Conservation (phyloP, 2,797 vertebrate species). For the Liasis olivaceus region DNA sequence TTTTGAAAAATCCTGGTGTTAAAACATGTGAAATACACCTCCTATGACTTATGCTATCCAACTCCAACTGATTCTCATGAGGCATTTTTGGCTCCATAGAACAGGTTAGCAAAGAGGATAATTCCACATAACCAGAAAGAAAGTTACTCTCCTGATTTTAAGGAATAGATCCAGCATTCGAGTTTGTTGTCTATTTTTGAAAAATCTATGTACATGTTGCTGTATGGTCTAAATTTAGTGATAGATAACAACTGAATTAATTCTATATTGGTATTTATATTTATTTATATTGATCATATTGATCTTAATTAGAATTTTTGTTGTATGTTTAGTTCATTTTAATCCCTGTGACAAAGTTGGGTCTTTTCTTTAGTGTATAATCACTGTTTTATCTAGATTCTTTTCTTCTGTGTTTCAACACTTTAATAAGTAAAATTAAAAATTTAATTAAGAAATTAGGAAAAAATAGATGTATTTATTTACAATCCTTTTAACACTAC, state of each 20-base stretch:
- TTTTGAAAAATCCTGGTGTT: background rate
- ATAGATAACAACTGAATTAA: background rate
- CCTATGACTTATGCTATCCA: background rate
- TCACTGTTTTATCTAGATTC: too few species aligned
- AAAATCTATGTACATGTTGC: background rate
- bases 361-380: background rate
- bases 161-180: background rate
- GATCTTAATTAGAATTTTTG: background rate
- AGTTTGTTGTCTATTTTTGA: background rate
- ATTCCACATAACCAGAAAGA: background rate
- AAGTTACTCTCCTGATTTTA: background rate
- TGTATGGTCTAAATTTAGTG: background rate
- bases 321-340: background rate
- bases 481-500: too few species aligned
- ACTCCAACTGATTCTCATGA: background rate
- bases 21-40: background rate
- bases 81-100: background rate
- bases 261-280: background rate
- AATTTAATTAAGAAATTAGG: too few species aligned
- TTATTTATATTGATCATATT: background rate
- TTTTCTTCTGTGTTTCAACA: too few species aligned
- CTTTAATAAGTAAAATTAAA: too few species aligned
- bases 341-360: background rate
- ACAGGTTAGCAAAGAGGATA: background rate
- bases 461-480: too few species aligned